Conservation (phyloP, 2,113 vertebrate species). For the Elachura formosa region DNA sequence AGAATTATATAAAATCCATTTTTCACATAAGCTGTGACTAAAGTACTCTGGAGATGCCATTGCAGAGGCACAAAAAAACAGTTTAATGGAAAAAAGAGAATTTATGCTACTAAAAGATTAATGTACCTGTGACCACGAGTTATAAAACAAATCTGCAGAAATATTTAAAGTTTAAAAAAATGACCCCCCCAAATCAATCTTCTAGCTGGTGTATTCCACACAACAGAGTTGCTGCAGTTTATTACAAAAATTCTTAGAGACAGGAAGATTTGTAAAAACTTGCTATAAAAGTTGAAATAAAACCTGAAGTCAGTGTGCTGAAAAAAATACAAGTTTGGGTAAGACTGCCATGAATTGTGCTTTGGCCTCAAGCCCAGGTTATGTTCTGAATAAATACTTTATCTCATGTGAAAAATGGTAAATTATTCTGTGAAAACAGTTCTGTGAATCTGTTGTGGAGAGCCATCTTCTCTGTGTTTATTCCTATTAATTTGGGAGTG, state of each 20-base stretch:
- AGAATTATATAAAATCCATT: not conserved
- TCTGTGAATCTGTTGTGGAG: not conserved
- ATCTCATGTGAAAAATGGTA: not conserved
- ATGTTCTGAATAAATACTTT: constrained; percentile 13
- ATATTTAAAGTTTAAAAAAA: not conserved
- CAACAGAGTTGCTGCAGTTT: not conserved
- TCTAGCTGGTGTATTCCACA: not conserved
- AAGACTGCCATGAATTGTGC: not conserved
- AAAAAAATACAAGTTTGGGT: constrained; percentile 10
- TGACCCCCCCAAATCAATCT: not conserved
- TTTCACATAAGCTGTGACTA: not conserved
- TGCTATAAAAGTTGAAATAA: constrained; percentile 17
- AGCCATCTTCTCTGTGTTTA: not conserved
- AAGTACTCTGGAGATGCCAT: not conserved
- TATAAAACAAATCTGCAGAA: not conserved
- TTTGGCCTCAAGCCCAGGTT: constrained; percentile 16
- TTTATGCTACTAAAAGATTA: not conserved
- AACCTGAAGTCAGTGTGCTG: not conserved
- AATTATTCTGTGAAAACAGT: not conserved
- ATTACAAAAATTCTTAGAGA: not conserved
- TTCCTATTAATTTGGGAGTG: not conserved
- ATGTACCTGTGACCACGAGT: not conserved
- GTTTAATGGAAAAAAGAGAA: not conserved
- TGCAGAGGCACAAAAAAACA: not conserved
- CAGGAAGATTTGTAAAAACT: not conserved